Evolutionary conservation across 2,797 vertebrate species (phyloP).

Genomic region (Amblyopsis hoosieri): DNA sequence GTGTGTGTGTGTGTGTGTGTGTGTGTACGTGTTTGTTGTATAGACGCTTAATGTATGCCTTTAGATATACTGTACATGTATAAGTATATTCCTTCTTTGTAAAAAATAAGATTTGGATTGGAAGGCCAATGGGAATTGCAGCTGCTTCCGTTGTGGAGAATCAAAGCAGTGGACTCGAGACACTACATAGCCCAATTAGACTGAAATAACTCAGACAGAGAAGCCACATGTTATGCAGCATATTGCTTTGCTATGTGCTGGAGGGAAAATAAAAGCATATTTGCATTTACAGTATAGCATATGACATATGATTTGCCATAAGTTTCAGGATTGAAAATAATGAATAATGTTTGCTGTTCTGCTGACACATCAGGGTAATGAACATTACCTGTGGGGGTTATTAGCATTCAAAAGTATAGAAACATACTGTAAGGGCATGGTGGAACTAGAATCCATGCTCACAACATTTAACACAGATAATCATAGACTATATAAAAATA

Average conservation of each 20-base stretch:
- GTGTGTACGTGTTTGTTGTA: no score
- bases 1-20: not conserved
- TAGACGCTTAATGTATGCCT: no score
- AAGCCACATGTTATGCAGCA: slow-evolving; percentile 54
- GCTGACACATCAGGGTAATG: no score
- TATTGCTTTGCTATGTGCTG: slow-evolving; percentile 48
- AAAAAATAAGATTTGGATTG: no score
- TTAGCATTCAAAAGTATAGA: no score
- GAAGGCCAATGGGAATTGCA: slow-evolving; percentile 38
- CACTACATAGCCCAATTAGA: slow-evolving; percentile 66
- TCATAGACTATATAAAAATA: no score
- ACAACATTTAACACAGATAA: no score
- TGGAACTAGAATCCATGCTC: no score
- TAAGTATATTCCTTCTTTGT: not conserved
- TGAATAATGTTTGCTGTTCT: not conserved
- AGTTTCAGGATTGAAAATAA: not conserved
- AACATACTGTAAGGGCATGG: no score
- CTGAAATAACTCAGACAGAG: slow-evolving; percentile 46
- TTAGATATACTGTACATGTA: slow-evolving; percentile 18
- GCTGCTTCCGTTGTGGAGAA: slow-evolving; percentile 57
- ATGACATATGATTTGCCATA: slow-evolving; percentile 14
- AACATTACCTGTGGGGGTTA: no score
- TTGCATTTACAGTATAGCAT: slow-evolving; percentile 21
- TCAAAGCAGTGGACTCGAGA: slow-evolving; percentile 42
- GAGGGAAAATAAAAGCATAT: slow-evolving; percentile 38